Base-by-base conservation (phyloP, 2,797 vertebrate species). In the Cryptoprocta ferox region DNA sequence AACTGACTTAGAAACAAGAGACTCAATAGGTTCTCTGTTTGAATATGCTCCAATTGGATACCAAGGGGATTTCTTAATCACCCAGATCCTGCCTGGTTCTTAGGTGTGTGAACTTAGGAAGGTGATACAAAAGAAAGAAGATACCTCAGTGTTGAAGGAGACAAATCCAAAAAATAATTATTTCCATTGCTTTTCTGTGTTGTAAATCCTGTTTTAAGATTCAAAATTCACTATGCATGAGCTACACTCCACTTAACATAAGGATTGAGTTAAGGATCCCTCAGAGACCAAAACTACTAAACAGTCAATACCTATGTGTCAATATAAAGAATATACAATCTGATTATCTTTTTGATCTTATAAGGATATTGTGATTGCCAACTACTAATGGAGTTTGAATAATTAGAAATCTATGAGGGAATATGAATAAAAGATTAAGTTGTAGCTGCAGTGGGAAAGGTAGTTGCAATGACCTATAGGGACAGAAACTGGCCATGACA, bases 11-110 rank as follows among this genome's bases (percentile, higher is more conserved):
- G 99, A 99, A 95, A 94, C 91, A 24, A 97, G 75, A 0, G 98
- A 99, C 63, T 99, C 88, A 12, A 95, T 97, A 98, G 99, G 99
- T n/a, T 98, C 98, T 0, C 98, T 96, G 78, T 98, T 98, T 92
- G 0, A 98, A 98, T 56, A 98, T 84, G 16, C 98, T 0, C 97
- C 97, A 61, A 99, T 81, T 48, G 81, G 98, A 97, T 97, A 97
- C 61, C 98, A 99, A 97, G 91, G 0, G 97, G 98, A 24, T 97
- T 88, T 63, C 56, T 97, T 98, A 79, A 99, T 75, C 3, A 99
- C 98, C 9, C 98, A 99, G 26, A 99, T 97, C 2, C 98, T 99
- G 4, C n/a, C 97, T 50, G 0, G 99, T 99, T 98, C 99, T 99
- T 96, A 99, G n/a, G 65, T 97, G 98, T 0, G 93, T 99, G 66